phyloP scores from a whole-genome alignment of 2,797 vertebrate species.

The Rhynchonycteris naso region DNA sequence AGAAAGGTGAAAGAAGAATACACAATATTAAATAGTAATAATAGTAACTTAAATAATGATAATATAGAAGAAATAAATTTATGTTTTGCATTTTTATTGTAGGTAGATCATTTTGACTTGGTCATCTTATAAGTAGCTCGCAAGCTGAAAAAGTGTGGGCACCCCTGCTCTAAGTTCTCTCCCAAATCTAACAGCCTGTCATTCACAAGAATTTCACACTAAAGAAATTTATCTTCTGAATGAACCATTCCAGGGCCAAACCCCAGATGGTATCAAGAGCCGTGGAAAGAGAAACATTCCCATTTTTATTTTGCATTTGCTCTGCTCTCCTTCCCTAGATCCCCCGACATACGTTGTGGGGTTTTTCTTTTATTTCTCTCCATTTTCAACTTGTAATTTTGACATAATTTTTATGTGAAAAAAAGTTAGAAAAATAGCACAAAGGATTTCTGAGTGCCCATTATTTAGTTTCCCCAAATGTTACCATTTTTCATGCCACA shows the following conservation, averaged over 20 bases:
- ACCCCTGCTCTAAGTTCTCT: neutral
- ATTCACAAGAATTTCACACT: neutral
- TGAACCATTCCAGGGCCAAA: neutral
- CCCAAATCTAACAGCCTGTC: neutral
- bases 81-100: no score
- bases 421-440: neutral
- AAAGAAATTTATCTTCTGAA: constrained; percentile 21
- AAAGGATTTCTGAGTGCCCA: neutral
- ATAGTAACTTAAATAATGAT: no score
- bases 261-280: neutral
- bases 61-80: no score
- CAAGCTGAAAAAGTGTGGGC: no score
- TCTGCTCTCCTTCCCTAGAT: neutral
- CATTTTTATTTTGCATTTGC: neutral
- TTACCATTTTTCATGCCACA: neutral
- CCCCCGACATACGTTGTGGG: neutral
- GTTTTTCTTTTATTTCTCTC: neutral
- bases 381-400: constrained; percentile 10
- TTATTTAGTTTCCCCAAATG: neutral
- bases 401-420: neutral
- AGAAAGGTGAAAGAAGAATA: no score
- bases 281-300: neutral
- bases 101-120: no score
- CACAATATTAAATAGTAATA: no score
- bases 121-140: no score